Evolutionary conservation across 2,888 invertebrate species (phyloP), one percentile per base, ranked within the genome.

Genomic region (Lutraria lutraria): DNA sequence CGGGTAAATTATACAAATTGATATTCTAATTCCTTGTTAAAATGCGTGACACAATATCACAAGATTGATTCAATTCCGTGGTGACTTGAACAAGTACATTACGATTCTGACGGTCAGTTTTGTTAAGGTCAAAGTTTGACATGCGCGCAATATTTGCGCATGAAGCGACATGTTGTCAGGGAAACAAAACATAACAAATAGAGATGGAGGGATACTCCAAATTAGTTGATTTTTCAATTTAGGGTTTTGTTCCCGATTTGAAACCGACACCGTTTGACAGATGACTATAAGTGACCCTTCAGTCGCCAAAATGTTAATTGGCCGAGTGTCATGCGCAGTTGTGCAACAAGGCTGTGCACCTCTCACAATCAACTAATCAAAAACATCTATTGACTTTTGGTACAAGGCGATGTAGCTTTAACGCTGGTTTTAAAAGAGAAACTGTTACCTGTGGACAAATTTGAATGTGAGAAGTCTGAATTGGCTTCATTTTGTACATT

Each of bases 151-250:
- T 90, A 86, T 88, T 88, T 86, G 84, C 85, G 85, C 88, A 81
- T 34, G 80, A 79, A 63, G 80, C 86, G 88, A 83, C 89, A 90
- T 60, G 84, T 90, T 90, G 92, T 90, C 88, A 89, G 81, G 72
- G 88, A 82, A 88, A 90, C 92, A 92, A 92, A 88, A 87, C 88
- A 81, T 52, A 90, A 90, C 90, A 92, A 92, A 92, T 84, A 92
- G 81, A 84, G 63, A 54, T 52, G 31, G 52, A 83, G 43, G 88
- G 86, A 87, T 89, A 83, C 90, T 86, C 72, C 54, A 89, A 89
- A 90, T 92, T 92, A 89, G 90, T 86, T 88, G 80, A 89, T 85
- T 89, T 87, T 90, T 89, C 84, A 80, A 86, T 83, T 85, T 72
- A 60, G 81, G 29, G 82, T 86, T 88, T 92, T 92, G 90, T 90